Conservation (phyloP, 2,888 invertebrate species). For the Margaritifera margaritifera region DNA sequence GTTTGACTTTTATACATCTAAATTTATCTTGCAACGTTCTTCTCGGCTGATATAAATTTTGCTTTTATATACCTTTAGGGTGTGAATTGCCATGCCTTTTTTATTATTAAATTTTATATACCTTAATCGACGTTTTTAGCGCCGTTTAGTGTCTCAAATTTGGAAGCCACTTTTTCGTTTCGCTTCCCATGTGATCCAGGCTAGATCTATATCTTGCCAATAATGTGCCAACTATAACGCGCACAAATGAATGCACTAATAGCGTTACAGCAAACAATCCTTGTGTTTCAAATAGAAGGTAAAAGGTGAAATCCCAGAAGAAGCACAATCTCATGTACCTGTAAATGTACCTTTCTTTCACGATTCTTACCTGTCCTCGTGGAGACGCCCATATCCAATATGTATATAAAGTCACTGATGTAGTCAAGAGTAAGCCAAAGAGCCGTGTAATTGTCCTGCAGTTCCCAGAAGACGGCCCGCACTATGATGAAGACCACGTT, state of each 20-base stretch:
- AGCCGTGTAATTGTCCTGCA: constrained; percentile 82
- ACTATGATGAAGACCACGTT: constrained; percentile 93
- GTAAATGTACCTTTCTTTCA: not conserved
- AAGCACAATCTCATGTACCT: no score
- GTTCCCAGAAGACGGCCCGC: constrained; percentile 92
- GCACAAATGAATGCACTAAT: not conserved
- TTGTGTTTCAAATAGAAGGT: not conserved
- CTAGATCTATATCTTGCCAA: no score
- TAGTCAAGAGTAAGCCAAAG: constrained; percentile 91
- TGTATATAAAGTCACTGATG: constrained; percentile 88
- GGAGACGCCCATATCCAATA: constrained; percentile 88
- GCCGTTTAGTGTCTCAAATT: no score
- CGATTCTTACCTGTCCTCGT: constrained; percentile 86
- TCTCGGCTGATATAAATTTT: no score
- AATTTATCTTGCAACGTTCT: no score
- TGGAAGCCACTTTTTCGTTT: no score
- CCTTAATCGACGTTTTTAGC: no score
- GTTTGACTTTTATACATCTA: no score
- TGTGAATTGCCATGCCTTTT: no score
- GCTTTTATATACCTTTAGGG: no score
- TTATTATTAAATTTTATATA: no score
- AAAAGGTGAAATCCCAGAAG: not conserved
- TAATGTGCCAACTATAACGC: not conserved
- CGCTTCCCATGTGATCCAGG: no score
- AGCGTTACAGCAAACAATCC: not conserved